Evolutionary conservation across 2,888 invertebrate species (phyloP).

Genomic region (Eulithis testata): DNA sequence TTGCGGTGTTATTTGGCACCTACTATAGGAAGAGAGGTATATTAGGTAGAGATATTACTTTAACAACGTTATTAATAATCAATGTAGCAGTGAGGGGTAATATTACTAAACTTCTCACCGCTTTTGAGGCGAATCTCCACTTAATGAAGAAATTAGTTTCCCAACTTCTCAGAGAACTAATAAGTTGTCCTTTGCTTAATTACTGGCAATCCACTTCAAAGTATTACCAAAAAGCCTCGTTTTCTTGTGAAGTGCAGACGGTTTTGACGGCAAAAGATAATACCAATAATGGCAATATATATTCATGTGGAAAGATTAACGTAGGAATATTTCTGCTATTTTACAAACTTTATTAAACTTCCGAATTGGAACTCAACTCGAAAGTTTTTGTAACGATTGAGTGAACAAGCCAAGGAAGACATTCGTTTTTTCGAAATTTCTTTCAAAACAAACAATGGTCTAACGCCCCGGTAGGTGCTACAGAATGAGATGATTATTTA

Average conservation of each 20-base stretch:
- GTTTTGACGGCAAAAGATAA: background rate
- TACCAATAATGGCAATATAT: background rate
- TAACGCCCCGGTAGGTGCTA: constrained; percentile 68
- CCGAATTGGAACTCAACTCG: constrained; percentile 18
- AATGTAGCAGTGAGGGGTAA: constrained; percentile 1
- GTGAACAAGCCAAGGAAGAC: constrained; percentile 58
- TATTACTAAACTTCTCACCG: constrained; percentile 55
- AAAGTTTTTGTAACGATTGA: constrained; percentile 32
- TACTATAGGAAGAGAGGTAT: no score
- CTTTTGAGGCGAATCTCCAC: constrained; percentile 62
- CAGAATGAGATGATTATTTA: constrained; percentile 82
- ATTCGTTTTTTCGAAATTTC: constrained; percentile 61
- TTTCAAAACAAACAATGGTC: constrained; percentile 73
- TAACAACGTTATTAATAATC: constrained; percentile 9
- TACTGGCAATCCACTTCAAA: constrained; percentile 26
- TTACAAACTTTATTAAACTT: constrained; percentile 17
- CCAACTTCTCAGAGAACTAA: constrained; percentile 61
- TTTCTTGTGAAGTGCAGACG: background rate
- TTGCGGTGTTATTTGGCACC: no score
- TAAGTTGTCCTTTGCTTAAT: constrained; percentile 54
- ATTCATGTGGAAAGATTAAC: background rate
- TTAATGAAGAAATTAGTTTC: constrained; percentile 69
- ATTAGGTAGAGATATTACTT: no score
- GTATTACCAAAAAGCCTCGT: constrained; percentile 14
- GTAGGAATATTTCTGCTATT: background rate